A percentile compares a stretch with the other conserved stretches of the same genome.
Evolutionary conservation across 2,113 vertebrate genomes (phyloP).

Genomic region (Periophthalmus modestus): DNA sequence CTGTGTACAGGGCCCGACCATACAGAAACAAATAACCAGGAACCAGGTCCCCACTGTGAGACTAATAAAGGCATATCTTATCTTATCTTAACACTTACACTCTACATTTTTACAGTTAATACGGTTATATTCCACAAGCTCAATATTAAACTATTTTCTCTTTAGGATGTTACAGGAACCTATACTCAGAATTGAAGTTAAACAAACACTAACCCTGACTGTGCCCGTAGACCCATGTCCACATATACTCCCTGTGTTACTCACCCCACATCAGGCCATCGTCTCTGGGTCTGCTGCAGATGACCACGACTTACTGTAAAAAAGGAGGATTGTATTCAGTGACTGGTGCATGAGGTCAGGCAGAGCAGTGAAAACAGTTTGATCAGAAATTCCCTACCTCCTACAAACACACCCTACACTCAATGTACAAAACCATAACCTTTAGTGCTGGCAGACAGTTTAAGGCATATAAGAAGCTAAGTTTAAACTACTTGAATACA

Average conservation of each 20-base stretch:
- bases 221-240: not conserved
- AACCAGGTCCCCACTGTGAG: too few species aligned
- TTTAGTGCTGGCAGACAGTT: not conserved
- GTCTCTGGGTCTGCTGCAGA: conserved; percentile 91
- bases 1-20: not conserved
- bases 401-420: conserved; percentile 19
- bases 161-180: not conserved
- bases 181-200: not conserved
- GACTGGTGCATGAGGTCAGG: conserved; percentile 52
- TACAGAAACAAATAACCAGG: not conserved
- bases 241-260: conserved; percentile 70
- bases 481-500: conserved; percentile 1
- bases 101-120: not conserved
- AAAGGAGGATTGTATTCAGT: conserved; percentile 63
- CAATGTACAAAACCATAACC: conserved; percentile 7
- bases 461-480: conserved; percentile 32
- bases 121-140: not conserved
- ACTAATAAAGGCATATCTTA: too few species aligned
- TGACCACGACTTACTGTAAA: conserved; percentile 91
- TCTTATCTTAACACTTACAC: too few species aligned
- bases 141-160: not conserved
- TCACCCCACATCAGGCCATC: conserved; percentile 95
- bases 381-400: conserved; percentile 42
- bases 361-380: conserved; percentile 40
- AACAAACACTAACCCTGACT: not conserved